Base-by-base conservation (phyloP, 2,888 invertebrate genomes). In the Helleia helle region DNA sequence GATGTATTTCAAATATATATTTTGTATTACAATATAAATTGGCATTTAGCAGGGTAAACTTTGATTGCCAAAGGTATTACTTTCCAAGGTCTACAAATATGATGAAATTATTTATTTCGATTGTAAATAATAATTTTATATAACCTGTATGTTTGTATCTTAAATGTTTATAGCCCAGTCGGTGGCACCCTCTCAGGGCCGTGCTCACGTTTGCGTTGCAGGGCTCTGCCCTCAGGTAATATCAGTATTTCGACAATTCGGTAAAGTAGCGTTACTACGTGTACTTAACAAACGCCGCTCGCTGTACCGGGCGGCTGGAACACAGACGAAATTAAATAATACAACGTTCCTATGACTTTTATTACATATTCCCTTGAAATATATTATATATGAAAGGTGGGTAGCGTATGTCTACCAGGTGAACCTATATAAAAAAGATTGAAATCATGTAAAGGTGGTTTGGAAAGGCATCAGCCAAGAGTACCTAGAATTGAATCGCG, bases 201-300 rank as follows among this genome's bases (percentile, higher is more conserved):
- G 67, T 49, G 59, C 62, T 65, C 71, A 66, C 69, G 72, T 77
- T 79, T 79, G 71, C 59, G 75, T 79, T 81, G 81, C 81, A 71
- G 71, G 80, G 65, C 60, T 54, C 56, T 50, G 62, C 65, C 71
- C 66, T 58, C 71, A 65, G 68, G 71, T 76, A 71, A 76, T 77
- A 81, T 77, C 83, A 81, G 83, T 84, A 83, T 84, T 81, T 80
- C 71, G 71, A 79, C 62, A 77, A 71, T 77, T 81, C 75, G 73
- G 71, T 81, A 79, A 79, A 61, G 77, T 83, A 83, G 83, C 73
- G 75, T 80, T 74, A 68, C 56, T 61, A 73, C 80, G 76, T 80
- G 75, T 81, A 79, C 71, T 75, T 65, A 67, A 69, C 71, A 59
- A 62, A 68, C 69, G 76, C 64, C 68, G 67, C 71, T 58, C 71